Conservation (phyloP, 2,888 invertebrate species). For the Athetis lepigone region DNA sequence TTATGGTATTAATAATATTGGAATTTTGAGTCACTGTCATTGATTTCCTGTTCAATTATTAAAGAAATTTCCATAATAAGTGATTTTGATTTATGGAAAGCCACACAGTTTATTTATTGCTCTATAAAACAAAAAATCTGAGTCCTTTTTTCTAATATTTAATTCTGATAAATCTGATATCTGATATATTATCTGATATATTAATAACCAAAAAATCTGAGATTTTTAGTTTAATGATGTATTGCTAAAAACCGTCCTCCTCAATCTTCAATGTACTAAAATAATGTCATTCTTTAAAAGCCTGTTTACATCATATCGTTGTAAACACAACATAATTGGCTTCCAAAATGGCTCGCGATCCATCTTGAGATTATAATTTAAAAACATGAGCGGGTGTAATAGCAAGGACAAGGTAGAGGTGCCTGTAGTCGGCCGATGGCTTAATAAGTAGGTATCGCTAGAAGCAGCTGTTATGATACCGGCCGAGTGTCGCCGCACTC, state of each 20-base stretch:
- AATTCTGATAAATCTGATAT: too few species aligned
- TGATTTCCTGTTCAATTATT: too few species aligned
- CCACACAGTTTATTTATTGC: background rate
- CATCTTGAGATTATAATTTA: slow-evolving; percentile 85
- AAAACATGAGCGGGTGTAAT: slow-evolving; percentile 86
- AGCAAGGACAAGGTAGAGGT: slow-evolving; percentile 68
- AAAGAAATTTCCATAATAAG: too few species aligned
- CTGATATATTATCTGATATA: too few species aligned
- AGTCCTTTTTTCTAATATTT: too few species aligned
- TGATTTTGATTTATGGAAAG: too few species aligned
- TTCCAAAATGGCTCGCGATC: slow-evolving; percentile 72
- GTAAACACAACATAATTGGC: slow-evolving; percentile 72
- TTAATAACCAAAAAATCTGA: too few species aligned
- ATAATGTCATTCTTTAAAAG: slow-evolving; percentile 4
- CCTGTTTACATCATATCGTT: slow-evolving; percentile 48
- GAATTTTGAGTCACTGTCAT: too few species aligned
- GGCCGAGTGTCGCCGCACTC: slow-evolving; percentile 88
- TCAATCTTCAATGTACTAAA: background rate
- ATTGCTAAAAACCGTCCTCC: background rate
- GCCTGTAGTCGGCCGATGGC: slow-evolving; percentile 79
- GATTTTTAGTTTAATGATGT: background rate
- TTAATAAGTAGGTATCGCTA: slow-evolving; percentile 89
- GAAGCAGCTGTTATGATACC: slow-evolving; percentile 90
- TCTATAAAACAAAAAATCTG: too few species aligned
- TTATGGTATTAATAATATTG: too few species aligned